Evolutionary conservation across 2,888 invertebrate genomes (phyloP).

Genomic region (Crossocerus cetratus): DNA sequence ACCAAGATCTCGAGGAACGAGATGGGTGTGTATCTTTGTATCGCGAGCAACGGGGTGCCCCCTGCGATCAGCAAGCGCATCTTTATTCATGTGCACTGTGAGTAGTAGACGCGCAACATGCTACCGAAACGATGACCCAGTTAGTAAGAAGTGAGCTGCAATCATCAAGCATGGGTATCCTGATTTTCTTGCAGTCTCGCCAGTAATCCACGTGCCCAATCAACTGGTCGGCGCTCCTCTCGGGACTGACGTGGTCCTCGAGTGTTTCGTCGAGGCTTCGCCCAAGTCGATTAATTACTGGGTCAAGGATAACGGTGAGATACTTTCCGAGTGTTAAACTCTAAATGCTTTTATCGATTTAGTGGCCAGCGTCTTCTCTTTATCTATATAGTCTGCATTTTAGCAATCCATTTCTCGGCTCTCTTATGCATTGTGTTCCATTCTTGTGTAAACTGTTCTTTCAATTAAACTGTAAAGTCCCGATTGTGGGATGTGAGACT

Average conservation of each 20-base stretch:
- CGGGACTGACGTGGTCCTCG: conserved; percentile 90
- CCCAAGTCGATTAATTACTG: conserved; percentile 95
- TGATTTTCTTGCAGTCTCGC: conserved; percentile 84
- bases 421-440: no score
- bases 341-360: neutral
- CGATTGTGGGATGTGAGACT: no score
- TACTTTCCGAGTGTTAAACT: conserved; percentile 7
- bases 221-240: conserved; percentile 93
- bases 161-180: neutral
- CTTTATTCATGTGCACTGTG: conserved; percentile 92
- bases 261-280: conserved; percentile 93
- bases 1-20: conserved; percentile 90
- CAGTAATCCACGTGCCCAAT: conserved; percentile 94
- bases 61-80: conserved; percentile 94
- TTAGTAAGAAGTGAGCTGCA: no score
- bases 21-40: conserved; percentile 94
- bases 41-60: conserved; percentile 92
- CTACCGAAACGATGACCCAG: no score
- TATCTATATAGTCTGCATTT: no score
- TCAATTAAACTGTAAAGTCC: no score
- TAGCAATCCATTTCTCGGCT: no score
- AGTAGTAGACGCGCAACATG: conserved; percentile 79
- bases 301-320: conserved; percentile 90
- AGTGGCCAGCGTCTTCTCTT: no score
- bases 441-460: no score